Conservation (phyloP, 1,140 invertebrate species). For the Brachionus calyciflorus region DNA sequence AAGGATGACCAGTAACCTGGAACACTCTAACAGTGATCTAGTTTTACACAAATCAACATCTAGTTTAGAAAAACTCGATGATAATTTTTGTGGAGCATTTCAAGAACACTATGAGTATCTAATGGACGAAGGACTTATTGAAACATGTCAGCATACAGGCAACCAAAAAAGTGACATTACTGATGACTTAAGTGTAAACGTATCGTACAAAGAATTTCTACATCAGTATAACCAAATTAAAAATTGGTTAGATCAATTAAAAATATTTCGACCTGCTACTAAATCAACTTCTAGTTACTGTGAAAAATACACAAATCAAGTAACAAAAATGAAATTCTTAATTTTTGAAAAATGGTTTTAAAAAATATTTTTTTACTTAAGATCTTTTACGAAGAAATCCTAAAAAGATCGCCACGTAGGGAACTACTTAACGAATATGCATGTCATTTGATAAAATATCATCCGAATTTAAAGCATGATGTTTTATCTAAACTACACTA, state of each 20-base stretch:
- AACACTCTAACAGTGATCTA: not conserved
- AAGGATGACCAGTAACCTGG: not conserved
- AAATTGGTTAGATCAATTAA: constrained; percentile 74
- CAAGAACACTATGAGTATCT: constrained; percentile 81
- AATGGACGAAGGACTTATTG: constrained; percentile 86
- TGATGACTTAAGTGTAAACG: constrained; percentile 64
- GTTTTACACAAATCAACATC: not conserved
- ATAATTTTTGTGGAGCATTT: constrained; percentile 83
- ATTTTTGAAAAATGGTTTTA: constrained; percentile 48
- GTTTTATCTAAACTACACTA: constrained; percentile 70
- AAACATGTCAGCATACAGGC: constrained; percentile 71
- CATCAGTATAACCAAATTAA: constrained; percentile 76
- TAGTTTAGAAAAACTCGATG: constrained; percentile 52
- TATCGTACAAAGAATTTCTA: constrained; percentile 71
- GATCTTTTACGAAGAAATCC: constrained; percentile 71
- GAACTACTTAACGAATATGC: constrained; percentile 76
- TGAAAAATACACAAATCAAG: constrained; percentile 58
- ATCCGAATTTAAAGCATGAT: constrained; percentile 72
- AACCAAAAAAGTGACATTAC: constrained; percentile 62
- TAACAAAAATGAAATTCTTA: constrained; percentile 48
- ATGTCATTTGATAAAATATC: constrained; percentile 69
- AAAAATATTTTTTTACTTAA: not conserved
- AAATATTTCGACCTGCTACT: constrained; percentile 56
- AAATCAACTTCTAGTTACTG: constrained; percentile 51
- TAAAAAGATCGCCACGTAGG: constrained; percentile 69